Percentiles rank a stretch among this genome's conserved stretches.
Conservation (phyloP, 37 sponge, comb jelly and placozoan genomes). For the Chondrilla cf. caribensis region DNA sequence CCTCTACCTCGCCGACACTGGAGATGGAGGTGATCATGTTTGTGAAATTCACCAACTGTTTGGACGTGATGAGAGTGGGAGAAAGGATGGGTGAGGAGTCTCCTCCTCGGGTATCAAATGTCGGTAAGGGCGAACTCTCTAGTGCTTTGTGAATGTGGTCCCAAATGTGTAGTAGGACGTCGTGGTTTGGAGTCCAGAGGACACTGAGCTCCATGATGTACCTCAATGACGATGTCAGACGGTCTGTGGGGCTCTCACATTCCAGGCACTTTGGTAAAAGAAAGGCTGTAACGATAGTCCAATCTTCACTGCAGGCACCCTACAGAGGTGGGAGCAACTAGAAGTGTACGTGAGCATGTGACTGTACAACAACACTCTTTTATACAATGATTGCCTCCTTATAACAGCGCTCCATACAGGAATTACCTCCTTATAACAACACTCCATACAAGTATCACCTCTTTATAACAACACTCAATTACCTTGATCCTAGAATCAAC, state of each 20-base stretch:
- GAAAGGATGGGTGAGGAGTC: no score
- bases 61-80: background rate
- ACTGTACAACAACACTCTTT: no score
- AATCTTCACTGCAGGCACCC: background rate
- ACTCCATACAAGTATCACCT: no score
- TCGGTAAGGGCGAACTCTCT: background rate
- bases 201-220: background rate
- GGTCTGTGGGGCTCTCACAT: background rate
- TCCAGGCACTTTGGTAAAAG: background rate
- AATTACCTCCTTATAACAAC: no score
- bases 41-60: background rate
- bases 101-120: no score
- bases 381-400: no score
- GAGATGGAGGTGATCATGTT: background rate
- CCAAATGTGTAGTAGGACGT: background rate
- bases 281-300: background rate
- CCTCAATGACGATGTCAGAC: background rate
- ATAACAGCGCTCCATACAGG: no score
- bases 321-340: background rate
- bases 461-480: no score
- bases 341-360: conserved; percentile 18
- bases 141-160: conserved; percentile 31
- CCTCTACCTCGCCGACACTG: background rate
- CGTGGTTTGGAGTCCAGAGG: background rate
- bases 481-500: no score